Evolutionary conservation across 2,797 vertebrate genomes (phyloP), one percentile per base, ranked within the genome.

Genomic region (Benthosema pterotum): DNA sequence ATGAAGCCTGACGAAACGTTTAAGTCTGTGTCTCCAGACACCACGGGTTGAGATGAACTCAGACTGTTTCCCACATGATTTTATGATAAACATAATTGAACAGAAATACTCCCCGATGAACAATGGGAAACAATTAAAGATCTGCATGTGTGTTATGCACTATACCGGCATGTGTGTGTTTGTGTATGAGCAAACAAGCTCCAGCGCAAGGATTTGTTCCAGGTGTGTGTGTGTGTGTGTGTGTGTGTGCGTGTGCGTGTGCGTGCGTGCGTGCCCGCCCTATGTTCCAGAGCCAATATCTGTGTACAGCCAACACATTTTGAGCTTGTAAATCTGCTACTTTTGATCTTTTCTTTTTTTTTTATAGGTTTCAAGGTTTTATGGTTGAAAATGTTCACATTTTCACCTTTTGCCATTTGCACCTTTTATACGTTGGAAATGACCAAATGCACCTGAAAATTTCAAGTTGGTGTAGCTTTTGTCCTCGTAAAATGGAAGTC

Each of bases 51-150:
- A 74, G 78, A 59, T 81, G 65, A 78, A 52, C 38, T 63, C 74
- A 77, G 80, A 74, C 69, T 12, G 51, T 82, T 87, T 90, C 83
- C 78, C 82, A 88, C 74, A 80, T 86, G 32, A 69, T 69, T 69
- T 69, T 75, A 74, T 72, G 67, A 88, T 54, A 52, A 81, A 68
- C 74, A 66, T 65, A 47, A 69, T 57, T 60, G 57, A 80, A 70
- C 59, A 57, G 65, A 65, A 79, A 80, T 48, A 43, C 54, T 78
- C 57, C 72, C 65, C 42, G 1, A 46, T 76, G 71, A 80, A 74
- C 50, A 83, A 77, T 83, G 63, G 67, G 79, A 82, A 82, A 69
- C 66, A 78, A 81, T 83, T 75, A 77, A 78, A 74, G 64, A 72
- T 52, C 75, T 64, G 48, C 59, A 48, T 65, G 63, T 60, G 46